Conservation (phyloP, 2,797 vertebrate species). For the Microctenopoma stevenorrisi region DNA sequence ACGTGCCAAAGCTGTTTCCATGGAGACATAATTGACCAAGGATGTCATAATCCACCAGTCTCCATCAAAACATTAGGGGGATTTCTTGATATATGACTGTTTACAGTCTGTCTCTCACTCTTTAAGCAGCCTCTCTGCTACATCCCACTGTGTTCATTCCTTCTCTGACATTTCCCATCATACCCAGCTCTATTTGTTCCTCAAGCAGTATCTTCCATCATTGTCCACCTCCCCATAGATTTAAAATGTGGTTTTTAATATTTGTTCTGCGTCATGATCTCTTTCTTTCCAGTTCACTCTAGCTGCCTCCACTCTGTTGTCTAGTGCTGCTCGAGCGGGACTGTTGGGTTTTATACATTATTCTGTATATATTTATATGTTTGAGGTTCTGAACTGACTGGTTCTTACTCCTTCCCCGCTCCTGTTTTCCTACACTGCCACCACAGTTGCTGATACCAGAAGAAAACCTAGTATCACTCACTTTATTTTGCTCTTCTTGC, state of each 20-base stretch:
- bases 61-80: slow-evolving; percentile 27
- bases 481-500: neutral
- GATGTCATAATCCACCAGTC: slow-evolving; percentile 38
- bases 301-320: too few relatives aligned
- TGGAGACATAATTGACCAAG: slow-evolving; percentile 42
- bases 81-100: slow-evolving; percentile 51
- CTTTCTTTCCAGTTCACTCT: neutral
- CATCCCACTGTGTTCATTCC: neutral
- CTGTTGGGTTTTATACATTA: too few relatives aligned
- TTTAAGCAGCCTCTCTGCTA: neutral
- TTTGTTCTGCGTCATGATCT: neutral
- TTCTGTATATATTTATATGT: too few relatives aligned
- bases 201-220: neutral
- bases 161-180: neutral
- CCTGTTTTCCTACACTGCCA: neutral
- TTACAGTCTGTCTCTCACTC: slow-evolving; percentile 24
- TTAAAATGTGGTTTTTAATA: neutral
- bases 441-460: slow-evolving; percentile 1
- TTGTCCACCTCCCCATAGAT: neutral
- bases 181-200: neutral
- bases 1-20: slow-evolving; percentile 41
- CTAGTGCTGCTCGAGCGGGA: too few relatives aligned
- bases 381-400: too few relatives aligned
- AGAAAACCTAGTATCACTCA: neutral
- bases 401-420: neutral